Evolutionary conservation across 2,113 vertebrate species (phyloP), one percentile per base, ranked within the genome.

Genomic region (Brachyistius frenatus): DNA sequence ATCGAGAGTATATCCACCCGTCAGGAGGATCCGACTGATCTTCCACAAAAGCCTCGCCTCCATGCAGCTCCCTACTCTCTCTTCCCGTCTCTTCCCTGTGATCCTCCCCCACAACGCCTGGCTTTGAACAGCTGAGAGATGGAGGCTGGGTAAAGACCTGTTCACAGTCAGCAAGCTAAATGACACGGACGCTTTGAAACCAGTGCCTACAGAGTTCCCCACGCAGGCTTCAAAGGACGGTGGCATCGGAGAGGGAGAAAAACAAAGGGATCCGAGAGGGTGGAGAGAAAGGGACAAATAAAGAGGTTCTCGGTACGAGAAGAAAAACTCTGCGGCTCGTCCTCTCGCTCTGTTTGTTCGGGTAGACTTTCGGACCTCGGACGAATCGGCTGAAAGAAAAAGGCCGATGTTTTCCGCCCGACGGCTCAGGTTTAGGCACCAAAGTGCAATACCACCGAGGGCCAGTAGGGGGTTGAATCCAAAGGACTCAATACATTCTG

Each of bases 211-310:
- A 35, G 47, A 10, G 67, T 47, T 77, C 23, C 23, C 89, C 41
- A 87, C 66, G 69, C 66, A 58, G 77, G 84, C 73, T 91, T 94
- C 82, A 89, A 91, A 93, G 78, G 36, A 63, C 54, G 16, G 55
- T 66, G 10, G 1, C 71, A 41, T 30, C 30, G 37, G 3, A 58
- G 75, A 37, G 65, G 47, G 0, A 32, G 62, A 41, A 14, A 41
- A 14, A 44, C 37, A 16, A 16, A 53, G 4, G 36, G 61, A 14
- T 23, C 68, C 16, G 7, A n/a, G 1, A 5, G 56, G 77, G 50
- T 1, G 23, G 31, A 50, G 54, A 35, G 32, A 62, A 9, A 41
- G 50, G 46, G 30, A 58, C 63, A 0, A 66, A 76, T 30, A 15
- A 63, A 39, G 54, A 68, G 53, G 44, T 47, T 37, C 62, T 67